Base-by-base conservation (phyloP, 1,140 invertebrate species). In the Acromyrmex echinatior region DNA sequence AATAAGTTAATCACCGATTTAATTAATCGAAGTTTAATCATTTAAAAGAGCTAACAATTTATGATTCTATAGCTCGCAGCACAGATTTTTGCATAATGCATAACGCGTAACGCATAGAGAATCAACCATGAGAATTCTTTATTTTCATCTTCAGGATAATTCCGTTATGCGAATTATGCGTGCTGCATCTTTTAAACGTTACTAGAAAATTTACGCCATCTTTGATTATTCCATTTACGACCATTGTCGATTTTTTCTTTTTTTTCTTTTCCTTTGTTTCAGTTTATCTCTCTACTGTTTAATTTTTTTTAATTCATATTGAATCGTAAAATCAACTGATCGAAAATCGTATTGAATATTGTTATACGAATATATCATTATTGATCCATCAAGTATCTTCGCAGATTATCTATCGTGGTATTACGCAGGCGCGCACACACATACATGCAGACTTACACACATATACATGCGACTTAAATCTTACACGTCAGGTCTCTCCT, bases 401-500 rank as follows among this genome's bases (percentile, higher is more conserved):
- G 14, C 21, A 28, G 6, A 53, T 53, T 31, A 35, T 18, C 4
- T 25, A 16, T 45, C n/a, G 35, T 35, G 71, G 3, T 78, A 28
- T 62, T n/a, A 25, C 73, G n/a, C 31, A 76, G 12, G 35, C 74
- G 56, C 58, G 28, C 9, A 16, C 4, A 71, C 35, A 71, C 21
- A 35, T 18, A 31, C 14, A 45, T 12, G 25, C n/a, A 58, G 5
- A 21, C 14, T 31, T 21, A 35, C 18, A 35, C 7, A 2, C 6
- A 2, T 31, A 25, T 18, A 18, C 31, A 16, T n/a, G 71, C 18
- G 25, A 53, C 14, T 39, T 45, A 31, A 18, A 3, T 18, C 49
- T 80, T 80, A 71, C 79, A 25, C 16, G 31, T 71, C 31, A 35
- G 56, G 58, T 14, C 21, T 71, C 10, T 39, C 21, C 21, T 45